These are phyloP conservation scores for Drosophila picticornis DNA, from an alignment of 2,888 invertebrate genomes.

Conservation along the genomic window DNA sequence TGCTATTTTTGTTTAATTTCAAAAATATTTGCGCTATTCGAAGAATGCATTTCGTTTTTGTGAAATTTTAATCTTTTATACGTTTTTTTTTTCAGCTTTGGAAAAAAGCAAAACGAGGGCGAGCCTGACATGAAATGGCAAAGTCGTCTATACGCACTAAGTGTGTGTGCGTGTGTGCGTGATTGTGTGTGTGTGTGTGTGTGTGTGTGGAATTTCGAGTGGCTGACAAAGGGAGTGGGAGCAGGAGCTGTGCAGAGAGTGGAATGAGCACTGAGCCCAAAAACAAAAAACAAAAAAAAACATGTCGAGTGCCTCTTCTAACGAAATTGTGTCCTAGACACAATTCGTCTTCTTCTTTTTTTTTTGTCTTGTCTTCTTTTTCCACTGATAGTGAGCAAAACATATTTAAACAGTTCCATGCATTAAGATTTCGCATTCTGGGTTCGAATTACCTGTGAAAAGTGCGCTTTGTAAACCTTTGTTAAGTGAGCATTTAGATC, in stretches of 20 bases:
- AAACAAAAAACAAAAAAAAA: conserved; percentile 1
- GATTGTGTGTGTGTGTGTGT: conserved; percentile 19
- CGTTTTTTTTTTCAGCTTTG: conserved; percentile 41
- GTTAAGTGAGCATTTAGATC: conserved; percentile 13
- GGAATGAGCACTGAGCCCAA: conserved; percentile 18
- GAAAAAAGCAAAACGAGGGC: conserved; percentile 14
- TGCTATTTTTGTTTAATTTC: conserved; percentile 62
- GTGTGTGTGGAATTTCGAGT: conserved; percentile 60
- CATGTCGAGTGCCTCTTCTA: conserved; percentile 44
- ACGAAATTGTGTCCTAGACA: conserved; percentile 34
- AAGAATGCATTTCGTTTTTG: conserved; percentile 53
- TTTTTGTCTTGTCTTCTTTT: neutral
- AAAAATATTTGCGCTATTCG: conserved; percentile 67
- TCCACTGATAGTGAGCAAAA: neutral
- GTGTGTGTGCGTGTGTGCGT: conserved; percentile 23
- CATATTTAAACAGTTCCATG: conserved; percentile 21
- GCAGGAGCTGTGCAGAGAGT: conserved; percentile 9
- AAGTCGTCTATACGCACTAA: conserved; percentile 39
- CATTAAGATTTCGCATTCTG: neutral
- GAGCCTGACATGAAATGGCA: conserved; percentile 56
- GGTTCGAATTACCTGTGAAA: conserved; percentile 20
- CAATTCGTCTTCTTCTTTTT: conserved; percentile 4
- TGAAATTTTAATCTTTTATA: conserved; percentile 61
- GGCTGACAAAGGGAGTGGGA: conserved; percentile 45
- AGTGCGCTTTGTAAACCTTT: neutral